phyloP scores from a whole-genome alignment of 2,113 vertebrate genomes.

The Tauraco erythrolophus region DNA sequence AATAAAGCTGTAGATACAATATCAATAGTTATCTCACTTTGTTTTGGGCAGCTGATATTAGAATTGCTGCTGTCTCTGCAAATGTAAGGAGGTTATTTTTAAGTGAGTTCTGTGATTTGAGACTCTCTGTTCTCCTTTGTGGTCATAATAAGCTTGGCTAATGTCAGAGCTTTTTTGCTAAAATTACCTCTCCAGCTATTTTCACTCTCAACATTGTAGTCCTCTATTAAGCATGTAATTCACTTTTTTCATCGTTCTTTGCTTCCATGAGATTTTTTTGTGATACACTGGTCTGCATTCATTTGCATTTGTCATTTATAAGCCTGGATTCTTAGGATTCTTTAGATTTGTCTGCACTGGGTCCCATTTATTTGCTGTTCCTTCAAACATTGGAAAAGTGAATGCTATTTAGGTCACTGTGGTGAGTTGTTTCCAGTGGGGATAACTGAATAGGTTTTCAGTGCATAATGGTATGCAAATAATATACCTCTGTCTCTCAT shows the following conservation, averaged over 20 bases:
- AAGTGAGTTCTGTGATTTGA: slow-evolving; percentile 13
- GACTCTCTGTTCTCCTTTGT: not conserved
- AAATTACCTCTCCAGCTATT: not conserved
- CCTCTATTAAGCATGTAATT: slow-evolving; percentile 1
- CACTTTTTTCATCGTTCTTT: not conserved
- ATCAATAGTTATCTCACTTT: not conserved
- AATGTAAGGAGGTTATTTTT: not conserved
- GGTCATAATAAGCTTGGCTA: not conserved
- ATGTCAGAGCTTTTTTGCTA: not conserved
- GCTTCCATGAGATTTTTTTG: not conserved
- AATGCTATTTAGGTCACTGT: slow-evolving; percentile 57
- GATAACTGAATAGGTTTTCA: slow-evolving; percentile 46
- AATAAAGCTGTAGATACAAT: not conserved
- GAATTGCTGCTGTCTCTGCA: not conserved
- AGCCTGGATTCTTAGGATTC: not conserved
- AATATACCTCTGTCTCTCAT: slow-evolving; percentile 17
- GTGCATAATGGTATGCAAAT: slow-evolving; percentile 66
- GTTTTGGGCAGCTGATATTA: not conserved
- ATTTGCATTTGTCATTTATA: slow-evolving; percentile 27
- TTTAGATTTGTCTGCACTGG: slow-evolving; percentile 8
- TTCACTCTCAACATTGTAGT: not conserved
- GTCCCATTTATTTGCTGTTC: slow-evolving; percentile 33
- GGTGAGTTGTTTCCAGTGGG: slow-evolving; percentile 33
- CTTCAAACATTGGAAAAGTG: slow-evolving; percentile 25
- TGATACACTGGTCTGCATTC: not conserved